phyloP scores from a whole-genome alignment of 2,113 vertebrate species.

The Carlito syrichta region DNA sequence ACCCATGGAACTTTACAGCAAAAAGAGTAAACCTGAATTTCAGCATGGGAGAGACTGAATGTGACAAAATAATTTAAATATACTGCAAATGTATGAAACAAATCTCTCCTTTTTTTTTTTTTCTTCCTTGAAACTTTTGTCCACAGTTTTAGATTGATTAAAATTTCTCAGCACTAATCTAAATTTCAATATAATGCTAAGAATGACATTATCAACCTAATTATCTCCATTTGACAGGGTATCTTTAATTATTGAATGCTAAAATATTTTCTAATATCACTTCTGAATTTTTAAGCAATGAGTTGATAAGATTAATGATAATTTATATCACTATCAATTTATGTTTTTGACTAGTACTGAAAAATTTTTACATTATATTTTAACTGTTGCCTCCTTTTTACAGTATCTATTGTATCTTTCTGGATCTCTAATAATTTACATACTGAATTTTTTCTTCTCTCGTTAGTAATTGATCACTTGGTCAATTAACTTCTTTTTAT shows the following conservation, averaged over 20 bases:
- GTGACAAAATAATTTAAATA: neutral
- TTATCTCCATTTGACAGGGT: neutral
- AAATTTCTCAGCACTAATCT: neutral
- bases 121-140: no score
- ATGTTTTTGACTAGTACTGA: neutral
- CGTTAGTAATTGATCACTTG: neutral
- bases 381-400: neutral
- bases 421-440: neutral
- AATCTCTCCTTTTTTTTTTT: neutral
- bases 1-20: neutral
- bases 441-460: neutral
- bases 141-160: neutral
- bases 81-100: neutral
- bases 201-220: neutral
- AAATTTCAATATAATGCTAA: neutral
- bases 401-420: neutral
- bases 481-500: neutral
- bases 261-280: neutral
- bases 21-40: neutral
- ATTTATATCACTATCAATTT: neutral
- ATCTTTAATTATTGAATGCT: neutral
- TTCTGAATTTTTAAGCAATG: neutral
- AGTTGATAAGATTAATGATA: neutral
- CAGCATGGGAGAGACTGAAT: neutral
- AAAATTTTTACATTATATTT: neutral